Percentiles rank a stretch among this genome's conserved stretches.
Conservation (phyloP, 2,113 vertebrate species). For the Peromyscus maniculatus region DNA sequence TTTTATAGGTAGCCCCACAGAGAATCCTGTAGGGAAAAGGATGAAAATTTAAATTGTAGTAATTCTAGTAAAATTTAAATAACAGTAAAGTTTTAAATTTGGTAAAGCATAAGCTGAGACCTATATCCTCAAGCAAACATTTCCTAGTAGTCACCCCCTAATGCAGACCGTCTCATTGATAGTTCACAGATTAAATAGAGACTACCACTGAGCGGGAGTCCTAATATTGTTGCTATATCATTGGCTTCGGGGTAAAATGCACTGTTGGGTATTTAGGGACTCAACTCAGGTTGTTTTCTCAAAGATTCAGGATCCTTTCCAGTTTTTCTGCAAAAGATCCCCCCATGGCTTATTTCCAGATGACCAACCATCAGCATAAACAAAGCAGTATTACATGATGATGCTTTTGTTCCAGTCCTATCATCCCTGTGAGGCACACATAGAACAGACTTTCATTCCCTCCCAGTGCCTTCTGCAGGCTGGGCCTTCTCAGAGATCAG, state of each 20-base stretch:
- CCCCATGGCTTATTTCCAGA: neutral
- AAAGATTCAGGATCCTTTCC: neutral
- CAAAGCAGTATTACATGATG: neutral
- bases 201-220: neutral
- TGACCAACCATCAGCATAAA: neutral
- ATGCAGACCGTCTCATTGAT: neutral
- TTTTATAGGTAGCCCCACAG: fast-evolving
- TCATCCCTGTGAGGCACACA: fast-evolving
- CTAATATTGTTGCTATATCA: too few species aligned
- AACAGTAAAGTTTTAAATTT: neutral
- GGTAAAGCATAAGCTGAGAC: neutral
- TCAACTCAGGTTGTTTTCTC: neutral
- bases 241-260: neutral
- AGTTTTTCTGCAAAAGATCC: neutral
- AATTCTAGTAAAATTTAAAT: neutral
- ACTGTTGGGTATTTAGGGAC: neutral
- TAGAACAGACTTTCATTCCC: too few species aligned
- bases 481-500: neutral
- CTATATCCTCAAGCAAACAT: neutral
- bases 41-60: neutral
- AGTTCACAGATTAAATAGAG: neutral
- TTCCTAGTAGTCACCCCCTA: neutral
- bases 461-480: neutral
- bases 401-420: neutral
- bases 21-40: neutral